These are phyloP conservation scores for Phrynocephalus guinanensis DNA, from an alignment of 2,797 vertebrate species.

Conservation along the genomic window DNA sequence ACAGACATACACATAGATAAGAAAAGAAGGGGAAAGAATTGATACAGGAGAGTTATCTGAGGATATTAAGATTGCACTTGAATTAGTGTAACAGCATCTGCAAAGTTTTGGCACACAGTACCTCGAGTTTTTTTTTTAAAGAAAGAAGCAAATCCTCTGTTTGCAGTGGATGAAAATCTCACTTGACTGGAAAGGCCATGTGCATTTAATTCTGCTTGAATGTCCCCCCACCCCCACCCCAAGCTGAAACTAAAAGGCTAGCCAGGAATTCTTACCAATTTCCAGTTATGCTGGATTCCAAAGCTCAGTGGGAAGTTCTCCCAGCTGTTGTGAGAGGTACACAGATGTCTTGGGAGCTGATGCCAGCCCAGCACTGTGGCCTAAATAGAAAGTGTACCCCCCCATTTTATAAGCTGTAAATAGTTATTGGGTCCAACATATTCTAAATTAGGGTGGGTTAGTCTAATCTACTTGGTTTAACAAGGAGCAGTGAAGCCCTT, in stretches of 20 bases:
- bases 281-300: conserved; percentile 33
- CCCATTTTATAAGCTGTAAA: conserved; percentile 28
- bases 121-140: background rate
- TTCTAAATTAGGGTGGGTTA: conserved; percentile 21
- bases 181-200: conserved; percentile 39
- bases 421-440: conserved; percentile 24
- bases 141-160: background rate
- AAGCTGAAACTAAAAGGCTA: background rate
- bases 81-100: background rate
- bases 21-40: background rate
- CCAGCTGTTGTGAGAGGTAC: background rate
- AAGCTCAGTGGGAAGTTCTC: conserved; percentile 9
- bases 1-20: background rate
- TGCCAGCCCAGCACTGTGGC: conserved; percentile 5
- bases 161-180: background rate
- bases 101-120: conserved; percentile 8
- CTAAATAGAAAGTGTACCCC: conserved; percentile 34
- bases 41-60: background rate
- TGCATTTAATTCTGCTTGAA: conserved; percentile 39
- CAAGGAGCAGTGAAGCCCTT: too few relatives aligned
- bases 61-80: background rate
- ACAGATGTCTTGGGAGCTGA: conserved; percentile 26
- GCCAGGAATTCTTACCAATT: conserved; percentile 39
- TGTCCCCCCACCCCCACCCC: background rate
- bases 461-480: conserved; percentile 18